Evolutionary conservation across 2,888 invertebrate genomes (phyloP).

Genomic region (Caenorhabditis sp.): DNA sequence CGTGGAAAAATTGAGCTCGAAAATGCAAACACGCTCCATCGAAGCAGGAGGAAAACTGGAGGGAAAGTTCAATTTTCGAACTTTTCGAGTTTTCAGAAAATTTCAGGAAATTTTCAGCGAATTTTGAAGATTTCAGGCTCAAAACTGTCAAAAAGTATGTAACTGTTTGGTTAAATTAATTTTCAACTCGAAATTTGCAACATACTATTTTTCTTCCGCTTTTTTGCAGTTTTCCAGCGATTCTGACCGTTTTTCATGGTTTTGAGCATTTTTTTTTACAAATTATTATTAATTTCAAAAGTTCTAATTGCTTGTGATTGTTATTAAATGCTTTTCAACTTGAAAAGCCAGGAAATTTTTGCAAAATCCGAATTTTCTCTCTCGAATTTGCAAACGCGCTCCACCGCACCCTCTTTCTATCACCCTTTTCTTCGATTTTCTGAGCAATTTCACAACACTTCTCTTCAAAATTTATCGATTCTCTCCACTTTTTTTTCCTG

Average conservation of each 20-base stretch:
- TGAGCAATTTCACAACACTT: neutral
- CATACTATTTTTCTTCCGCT: too few relatives aligned
- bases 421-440: slow-evolving; percentile 9
- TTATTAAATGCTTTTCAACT: too few relatives aligned
- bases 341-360: too few relatives aligned
- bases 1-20: neutral
- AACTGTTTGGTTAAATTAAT: too few relatives aligned
- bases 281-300: too few relatives aligned
- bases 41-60: neutral
- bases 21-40: slow-evolving; percentile 13
- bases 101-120: neutral
- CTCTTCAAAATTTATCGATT: neutral
- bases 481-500: neutral
- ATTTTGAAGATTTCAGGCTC: neutral
- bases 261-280: too few relatives aligned
- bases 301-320: too few relatives aligned
- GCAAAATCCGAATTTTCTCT: too few relatives aligned
- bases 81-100: neutral
- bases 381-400: slow-evolving; percentile 21
- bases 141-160: too few relatives aligned
- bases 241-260: too few relatives aligned
- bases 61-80: slow-evolving; percentile 8
- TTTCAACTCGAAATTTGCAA: too few relatives aligned
- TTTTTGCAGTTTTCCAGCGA: too few relatives aligned
- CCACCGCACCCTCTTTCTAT: slow-evolving; percentile 11